Evolutionary conservation across 2,888 invertebrate species (phyloP).

Genomic region (Conchocele bisecta): DNA sequence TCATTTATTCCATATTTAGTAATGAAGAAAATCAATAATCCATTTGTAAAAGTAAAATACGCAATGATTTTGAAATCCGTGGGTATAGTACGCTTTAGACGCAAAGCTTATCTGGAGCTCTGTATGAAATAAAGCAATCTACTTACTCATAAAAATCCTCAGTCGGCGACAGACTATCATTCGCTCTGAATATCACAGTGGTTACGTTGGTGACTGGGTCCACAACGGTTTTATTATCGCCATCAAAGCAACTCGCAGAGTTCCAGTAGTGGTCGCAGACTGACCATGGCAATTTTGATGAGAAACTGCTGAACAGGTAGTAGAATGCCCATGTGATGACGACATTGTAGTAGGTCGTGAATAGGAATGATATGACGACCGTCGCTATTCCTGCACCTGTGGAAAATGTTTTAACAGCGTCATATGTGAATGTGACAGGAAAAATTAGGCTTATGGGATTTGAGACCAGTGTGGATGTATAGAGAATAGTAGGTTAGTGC

Average conservation of each 20-base stretch:
- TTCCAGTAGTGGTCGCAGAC: slow-evolving; percentile 94
- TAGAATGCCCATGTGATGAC: slow-evolving; percentile 97
- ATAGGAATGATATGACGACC: slow-evolving; percentile 96
- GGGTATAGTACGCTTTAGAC: too few relatives aligned
- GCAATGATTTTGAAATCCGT: too few relatives aligned
- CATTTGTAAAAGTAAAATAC: too few relatives aligned
- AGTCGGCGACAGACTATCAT: slow-evolving; percentile 91
- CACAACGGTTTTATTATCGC: slow-evolving; percentile 37
- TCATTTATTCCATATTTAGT: too few relatives aligned
- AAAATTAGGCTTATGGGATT: too few relatives aligned
- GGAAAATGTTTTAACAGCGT: slow-evolving; percentile 8
- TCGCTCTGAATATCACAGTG: slow-evolving; percentile 84
- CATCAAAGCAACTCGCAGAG: slow-evolving; percentile 91
- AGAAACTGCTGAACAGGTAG: slow-evolving; percentile 92
- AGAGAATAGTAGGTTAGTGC: too few relatives aligned
- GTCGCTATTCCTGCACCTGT: slow-evolving; percentile 96
- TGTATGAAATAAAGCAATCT: too few relatives aligned
- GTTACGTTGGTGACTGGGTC: slow-evolving; percentile 40
- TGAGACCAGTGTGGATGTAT: too few relatives aligned
- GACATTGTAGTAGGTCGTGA: slow-evolving; percentile 97
- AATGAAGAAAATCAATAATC: too few relatives aligned
- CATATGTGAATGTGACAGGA: too few relatives aligned
- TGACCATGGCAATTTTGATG: slow-evolving; percentile 94
- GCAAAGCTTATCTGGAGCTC: too few relatives aligned
- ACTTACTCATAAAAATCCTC: slow-evolving; percentile 97